Percentiles rank a stretch among this genome's conserved stretches.
Conservation (phyloP, 1,140 invertebrate genomes). For the Magallana gigas region DNA sequence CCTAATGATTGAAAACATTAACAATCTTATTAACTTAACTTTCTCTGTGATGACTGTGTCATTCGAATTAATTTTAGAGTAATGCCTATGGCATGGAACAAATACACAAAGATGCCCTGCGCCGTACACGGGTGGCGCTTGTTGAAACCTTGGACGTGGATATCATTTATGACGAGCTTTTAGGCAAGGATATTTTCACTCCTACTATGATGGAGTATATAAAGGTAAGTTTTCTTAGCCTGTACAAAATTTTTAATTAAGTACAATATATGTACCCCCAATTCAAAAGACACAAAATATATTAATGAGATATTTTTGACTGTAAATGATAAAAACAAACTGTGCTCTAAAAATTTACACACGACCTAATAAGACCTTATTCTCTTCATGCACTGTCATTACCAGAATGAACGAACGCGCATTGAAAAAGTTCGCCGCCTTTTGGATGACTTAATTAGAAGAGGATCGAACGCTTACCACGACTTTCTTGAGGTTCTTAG, state of each 20-base stretch:
- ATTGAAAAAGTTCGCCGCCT: conserved; percentile 46
- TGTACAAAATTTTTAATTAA: too few species aligned
- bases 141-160: conserved; percentile 44
- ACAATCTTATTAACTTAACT: too few species aligned
- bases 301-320: too few species aligned
- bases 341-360: too few species aligned
- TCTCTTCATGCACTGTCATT: too few species aligned
- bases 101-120: conserved; percentile 48
- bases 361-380: too few species aligned
- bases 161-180: conserved; percentile 40
- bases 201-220: conserved; percentile 52
- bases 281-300: too few species aligned
- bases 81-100: conserved; percentile 41
- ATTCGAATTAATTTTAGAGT: too few species aligned
- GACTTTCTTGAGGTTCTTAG: conserved; percentile 48
- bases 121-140: conserved; percentile 36
- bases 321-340: too few species aligned
- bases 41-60: too few species aligned
- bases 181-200: conserved; percentile 47
- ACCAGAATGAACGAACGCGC: conserved; percentile 38
- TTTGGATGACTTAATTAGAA: conserved; percentile 45
- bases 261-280: too few species aligned
- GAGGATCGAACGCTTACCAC: conserved; percentile 47
- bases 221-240: not conserved
- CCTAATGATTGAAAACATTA: too few species aligned